phyloP scores from a whole-genome alignment of 2,797 vertebrate genomes.

The Hydrocynus forskahlii region DNA sequence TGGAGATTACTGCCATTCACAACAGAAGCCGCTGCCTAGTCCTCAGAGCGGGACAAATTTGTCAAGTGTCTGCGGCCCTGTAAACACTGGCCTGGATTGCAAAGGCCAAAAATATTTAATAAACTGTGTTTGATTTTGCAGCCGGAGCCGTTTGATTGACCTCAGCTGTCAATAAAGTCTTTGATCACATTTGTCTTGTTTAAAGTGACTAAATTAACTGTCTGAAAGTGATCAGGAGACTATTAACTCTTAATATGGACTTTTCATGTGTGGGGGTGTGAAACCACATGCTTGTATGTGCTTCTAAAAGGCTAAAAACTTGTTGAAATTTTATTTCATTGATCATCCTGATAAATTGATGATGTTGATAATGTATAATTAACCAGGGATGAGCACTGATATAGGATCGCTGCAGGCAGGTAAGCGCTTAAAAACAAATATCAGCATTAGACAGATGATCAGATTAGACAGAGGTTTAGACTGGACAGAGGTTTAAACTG shows the following conservation, averaged over 20 bases:
- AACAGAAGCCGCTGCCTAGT: background rate
- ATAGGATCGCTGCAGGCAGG: too few relatives aligned
- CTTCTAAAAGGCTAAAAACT: too few relatives aligned
- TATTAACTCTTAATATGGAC: background rate
- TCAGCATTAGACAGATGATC: too few relatives aligned
- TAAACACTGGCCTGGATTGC: background rate
- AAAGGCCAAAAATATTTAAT: background rate
- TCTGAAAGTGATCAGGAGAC: background rate
- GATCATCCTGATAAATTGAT: too few relatives aligned
- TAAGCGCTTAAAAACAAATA: too few relatives aligned
- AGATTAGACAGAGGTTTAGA: too few relatives aligned
- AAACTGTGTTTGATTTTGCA: background rate
- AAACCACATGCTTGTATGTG: too few relatives aligned
- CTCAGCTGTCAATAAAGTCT: background rate
- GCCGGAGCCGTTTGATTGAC: background rate
- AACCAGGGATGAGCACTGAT: too few relatives aligned
- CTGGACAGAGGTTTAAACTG: too few relatives aligned
- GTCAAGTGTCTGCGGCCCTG: background rate
- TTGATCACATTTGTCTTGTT: slow-evolving; percentile 8
- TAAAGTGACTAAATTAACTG: slow-evolving; percentile 2
- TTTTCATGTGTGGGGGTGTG: too few relatives aligned
- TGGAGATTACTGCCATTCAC: slow-evolving; percentile 46
- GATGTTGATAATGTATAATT: too few relatives aligned
- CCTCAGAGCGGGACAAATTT: background rate
- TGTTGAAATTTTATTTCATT: too few relatives aligned